Evolutionary conservation across 2,888 invertebrate genomes (phyloP), one percentile per base, ranked within the genome.

Genomic region (Encarsia formosa): DNA sequence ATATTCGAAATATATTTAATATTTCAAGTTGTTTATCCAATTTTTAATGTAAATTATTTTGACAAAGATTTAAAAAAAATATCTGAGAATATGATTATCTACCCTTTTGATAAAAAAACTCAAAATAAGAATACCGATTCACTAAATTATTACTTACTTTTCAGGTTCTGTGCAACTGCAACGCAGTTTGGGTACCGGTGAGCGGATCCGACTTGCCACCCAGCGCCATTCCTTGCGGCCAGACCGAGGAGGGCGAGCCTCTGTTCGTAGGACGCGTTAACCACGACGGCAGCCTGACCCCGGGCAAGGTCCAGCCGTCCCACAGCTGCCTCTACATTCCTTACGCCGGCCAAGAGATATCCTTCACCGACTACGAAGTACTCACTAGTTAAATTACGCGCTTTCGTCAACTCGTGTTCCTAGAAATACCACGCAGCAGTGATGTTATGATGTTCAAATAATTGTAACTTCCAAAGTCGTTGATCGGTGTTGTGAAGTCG

Each of bases 291-390:
- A 82, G 85, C 53, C 59, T 88, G 40, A 88, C 88, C 20, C 79
- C 85, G 22, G 91, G 91, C 65, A 91, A 92, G 76, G 85, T 92
- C 2, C 91, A 92, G 64, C 84, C 86, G 31, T 88, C 88, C 8
- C 91, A 91, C 67, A 86, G 82, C 22, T 84, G 85, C 47, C 85
- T 87, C 70, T 92, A 92, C 80, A 88, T 92, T 74, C 82, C 91
- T 13, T 92, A 83, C 68, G 89, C 77, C 1, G 91, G 91, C 37
- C 80, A 84, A 64, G 92, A 92, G 70, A 72, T 90, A 50, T 82
- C 85, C 42, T 88, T 85, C 78, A 80, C 82, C n/a, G 86, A 89
- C 44, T 92, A 86, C 68, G 91, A 92, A 78, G 77, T 92, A 62
- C 82, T 91, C 52, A 51, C 48, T 39, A 41, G 38, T 19, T 56